Evolutionary conservation across 2,888 invertebrate genomes (phyloP), one percentile per base, ranked within the genome.

Genomic region (Sinotaia quadrata): DNA sequence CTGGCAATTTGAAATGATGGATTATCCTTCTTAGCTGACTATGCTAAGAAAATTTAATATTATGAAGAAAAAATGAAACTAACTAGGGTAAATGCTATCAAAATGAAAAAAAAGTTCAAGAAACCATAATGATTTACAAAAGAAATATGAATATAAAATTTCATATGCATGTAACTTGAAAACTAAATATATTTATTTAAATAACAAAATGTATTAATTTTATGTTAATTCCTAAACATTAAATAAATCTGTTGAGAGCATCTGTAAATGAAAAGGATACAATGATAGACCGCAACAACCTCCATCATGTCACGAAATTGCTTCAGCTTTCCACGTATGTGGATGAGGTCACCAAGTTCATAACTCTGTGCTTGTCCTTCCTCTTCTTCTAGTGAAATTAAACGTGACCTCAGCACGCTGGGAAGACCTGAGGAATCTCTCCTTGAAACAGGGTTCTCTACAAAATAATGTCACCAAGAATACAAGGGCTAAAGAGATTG

Each of bases 271-370:
- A 21, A 69, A 76, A 78, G 75, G 76, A 79, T 79, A 81, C 81
- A 71, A 54, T 81, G 78, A 60, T 80, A 76, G 15, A 67, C 68
- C 7, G 79, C 81, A 10, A 78, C 74, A 49, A 84, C 74, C 68
- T 84, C 81, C 34, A 71, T 77, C 62, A 74, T 72, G 18, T 80
- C 77, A 58, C 81, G 59, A 68, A 79, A 84, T 1, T 77, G 69
- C 36, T 78, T 80, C 1, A 84, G 44, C 58, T 81, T 80, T 18
- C 84, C 83, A 21, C 79, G 73, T 29, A 84, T 72, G 27, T 78
- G 77, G 12, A 84, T 67, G 7, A 81, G 67, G 69, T 82, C 81
- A 18, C 84, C 84, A 0, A 83, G 72, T 7, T 57, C 31, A 65
- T 79, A 82, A 2, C 79, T 78, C 24, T 72, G 63, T 8, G 54